Percentiles rank a stretch among this genome's conserved stretches.
These are phyloP conservation scores for Psittacus erithacus DNA, from an alignment of 2,113 vertebrate genomes.

Conservation along the genomic window DNA sequence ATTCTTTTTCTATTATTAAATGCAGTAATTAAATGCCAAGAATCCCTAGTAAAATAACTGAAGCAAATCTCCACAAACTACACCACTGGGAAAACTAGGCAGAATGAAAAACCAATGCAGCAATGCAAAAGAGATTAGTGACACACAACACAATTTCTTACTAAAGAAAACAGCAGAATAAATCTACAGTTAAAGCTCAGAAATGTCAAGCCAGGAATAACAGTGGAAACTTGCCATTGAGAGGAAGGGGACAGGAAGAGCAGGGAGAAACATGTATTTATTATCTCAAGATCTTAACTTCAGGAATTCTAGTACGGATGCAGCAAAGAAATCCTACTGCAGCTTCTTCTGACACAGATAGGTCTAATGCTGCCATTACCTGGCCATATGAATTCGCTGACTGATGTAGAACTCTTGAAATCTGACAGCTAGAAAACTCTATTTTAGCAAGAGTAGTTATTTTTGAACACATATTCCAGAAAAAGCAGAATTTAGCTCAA, in stretches of 20 bases:
- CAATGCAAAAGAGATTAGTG: not conserved
- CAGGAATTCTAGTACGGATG: not conserved
- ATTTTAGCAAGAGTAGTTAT: conserved; percentile 55
- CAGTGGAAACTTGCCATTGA: not conserved
- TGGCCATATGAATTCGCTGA: not conserved
- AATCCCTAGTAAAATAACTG: not conserved
- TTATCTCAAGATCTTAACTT: conserved; percentile 6
- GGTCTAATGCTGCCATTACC: not conserved
- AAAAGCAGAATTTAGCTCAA: conserved; percentile 61
- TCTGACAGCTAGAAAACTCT: conserved; percentile 12
- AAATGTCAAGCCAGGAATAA: not conserved
- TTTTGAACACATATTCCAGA: conserved; percentile 55
- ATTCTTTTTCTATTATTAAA: conserved; percentile 5
- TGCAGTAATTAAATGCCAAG: not conserved
- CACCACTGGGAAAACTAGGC: not conserved
- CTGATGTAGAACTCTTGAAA: not conserved
- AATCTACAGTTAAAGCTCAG: not conserved
- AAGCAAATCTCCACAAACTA: not conserved
- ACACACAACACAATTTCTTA: not conserved
- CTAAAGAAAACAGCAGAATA: not conserved
- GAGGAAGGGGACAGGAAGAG: not conserved
- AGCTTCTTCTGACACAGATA: not conserved
- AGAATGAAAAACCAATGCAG: not conserved
- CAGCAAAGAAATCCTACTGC: not conserved
- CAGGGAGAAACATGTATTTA: not conserved